Conservation (phyloP, 2,888 invertebrate genomes). For the Chrysina gloriosa region DNA sequence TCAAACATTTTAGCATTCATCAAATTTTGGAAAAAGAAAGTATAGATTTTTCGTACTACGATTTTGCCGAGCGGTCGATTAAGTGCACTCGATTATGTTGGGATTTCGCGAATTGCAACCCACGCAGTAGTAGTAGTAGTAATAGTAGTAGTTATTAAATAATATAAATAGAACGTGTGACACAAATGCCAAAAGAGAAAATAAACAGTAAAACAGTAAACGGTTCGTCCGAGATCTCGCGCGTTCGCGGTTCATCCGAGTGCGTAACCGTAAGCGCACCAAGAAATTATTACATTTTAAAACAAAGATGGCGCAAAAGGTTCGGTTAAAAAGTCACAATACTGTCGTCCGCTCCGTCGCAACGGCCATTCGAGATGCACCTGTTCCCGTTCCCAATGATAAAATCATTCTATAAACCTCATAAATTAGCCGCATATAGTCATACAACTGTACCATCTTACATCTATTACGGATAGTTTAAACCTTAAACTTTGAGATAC, state of each 20-base stretch:
- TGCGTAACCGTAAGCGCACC: not conserved
- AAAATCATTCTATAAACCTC: slow-evolving; percentile 41
- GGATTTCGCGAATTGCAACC: too few relatives aligned
- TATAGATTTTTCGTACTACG: too few relatives aligned
- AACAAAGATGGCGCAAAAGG: slow-evolving; percentile 48
- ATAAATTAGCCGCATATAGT: slow-evolving; percentile 37
- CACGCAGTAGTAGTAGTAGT: too few relatives aligned
- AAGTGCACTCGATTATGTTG: too few relatives aligned
- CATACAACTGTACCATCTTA: slow-evolving; percentile 33
- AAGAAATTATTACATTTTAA: slow-evolving; percentile 46
- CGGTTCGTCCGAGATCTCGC: slow-evolving; percentile 8
- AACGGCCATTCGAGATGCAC: slow-evolving; percentile 32
- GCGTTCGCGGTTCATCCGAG: not conserved
- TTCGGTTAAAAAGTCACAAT: slow-evolving; percentile 43
- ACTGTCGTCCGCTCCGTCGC: slow-evolving; percentile 17
- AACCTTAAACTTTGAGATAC: slow-evolving; percentile 29
- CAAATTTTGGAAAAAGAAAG: too few relatives aligned
- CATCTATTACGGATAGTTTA: slow-evolving; percentile 34
- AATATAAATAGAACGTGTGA: slow-evolving; percentile 31
- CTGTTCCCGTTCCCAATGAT: slow-evolving; percentile 39
- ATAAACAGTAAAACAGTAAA: slow-evolving; percentile 22
- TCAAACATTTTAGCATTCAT: too few relatives aligned
- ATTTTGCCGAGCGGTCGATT: too few relatives aligned
- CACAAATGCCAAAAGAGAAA: slow-evolving; percentile 26
- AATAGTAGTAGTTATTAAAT: slow-evolving; percentile 23